Conservation (phyloP, 2,113 vertebrate species). For the Petrocephalus microphthalmus region DNA sequence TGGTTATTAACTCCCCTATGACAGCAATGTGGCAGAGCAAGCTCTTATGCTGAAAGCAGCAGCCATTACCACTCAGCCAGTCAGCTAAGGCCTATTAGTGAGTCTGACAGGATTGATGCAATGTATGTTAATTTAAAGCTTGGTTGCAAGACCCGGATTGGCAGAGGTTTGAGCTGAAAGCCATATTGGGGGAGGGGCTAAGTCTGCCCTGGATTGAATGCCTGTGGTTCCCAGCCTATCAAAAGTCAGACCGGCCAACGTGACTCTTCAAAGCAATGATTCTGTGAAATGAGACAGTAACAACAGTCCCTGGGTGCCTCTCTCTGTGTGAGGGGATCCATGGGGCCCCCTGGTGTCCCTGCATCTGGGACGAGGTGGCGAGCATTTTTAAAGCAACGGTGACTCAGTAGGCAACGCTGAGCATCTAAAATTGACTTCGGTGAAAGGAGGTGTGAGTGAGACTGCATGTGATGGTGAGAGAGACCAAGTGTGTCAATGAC, state of each 20-base stretch:
- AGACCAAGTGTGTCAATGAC: not conserved
- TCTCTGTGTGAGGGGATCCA: not conserved
- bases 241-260: not conserved
- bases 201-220: not conserved
- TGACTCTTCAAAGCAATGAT: not conserved
- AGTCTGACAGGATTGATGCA: not conserved
- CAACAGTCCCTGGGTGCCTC: not conserved
- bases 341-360: not conserved
- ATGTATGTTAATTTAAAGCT: not conserved
- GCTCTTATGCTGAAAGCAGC: not conserved
- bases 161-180: not conserved
- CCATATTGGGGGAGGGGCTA: not conserved
- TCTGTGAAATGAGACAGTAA: not conserved
- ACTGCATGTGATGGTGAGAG: not conserved
- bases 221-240: not conserved
- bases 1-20: not conserved
- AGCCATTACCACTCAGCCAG: not conserved
- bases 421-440: not conserved
- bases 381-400: not conserved
- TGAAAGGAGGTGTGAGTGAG: not conserved
- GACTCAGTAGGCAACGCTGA: not conserved
- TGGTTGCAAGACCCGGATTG: not conserved
- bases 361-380: not conserved
- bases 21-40: not conserved
- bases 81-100: not conserved